Evolutionary conservation across 2,888 invertebrate genomes (phyloP).

Genomic region (Penaeus monodon): DNA sequence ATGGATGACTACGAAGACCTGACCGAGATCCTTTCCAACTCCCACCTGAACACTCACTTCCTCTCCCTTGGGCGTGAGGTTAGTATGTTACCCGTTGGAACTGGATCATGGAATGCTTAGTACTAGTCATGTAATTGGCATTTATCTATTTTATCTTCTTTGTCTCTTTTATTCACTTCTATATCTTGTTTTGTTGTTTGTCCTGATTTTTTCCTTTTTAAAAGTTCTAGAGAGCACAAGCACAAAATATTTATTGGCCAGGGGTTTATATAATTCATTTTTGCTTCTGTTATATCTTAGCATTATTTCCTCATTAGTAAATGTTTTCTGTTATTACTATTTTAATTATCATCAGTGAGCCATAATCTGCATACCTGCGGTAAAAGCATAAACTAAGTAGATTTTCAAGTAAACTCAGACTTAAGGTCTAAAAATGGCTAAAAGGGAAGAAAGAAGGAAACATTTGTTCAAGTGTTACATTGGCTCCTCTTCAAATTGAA

Average conservation of each 20-base stretch:
- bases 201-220: too few relatives aligned
- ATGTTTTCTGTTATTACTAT: not conserved
- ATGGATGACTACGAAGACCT: slow-evolving; percentile 81
- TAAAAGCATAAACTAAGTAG: not conserved
- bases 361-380: not conserved
- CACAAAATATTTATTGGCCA: not conserved
- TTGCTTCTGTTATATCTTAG: not conserved
- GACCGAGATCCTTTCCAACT: slow-evolving; percentile 92
- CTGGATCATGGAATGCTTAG: too few relatives aligned
- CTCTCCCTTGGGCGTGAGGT: slow-evolving; percentile 92
- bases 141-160: not conserved
- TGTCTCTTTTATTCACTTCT: too few relatives aligned
- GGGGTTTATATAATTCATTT: slow-evolving; percentile 11
- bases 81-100: not conserved
- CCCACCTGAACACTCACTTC: slow-evolving; percentile 92
- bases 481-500: not conserved
- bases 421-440: not conserved
- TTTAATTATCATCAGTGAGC: not conserved
- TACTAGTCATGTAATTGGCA: not conserved
- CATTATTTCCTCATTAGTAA: not conserved
- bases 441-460: too few relatives aligned
- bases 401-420: not conserved
- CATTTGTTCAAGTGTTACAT: not conserved
- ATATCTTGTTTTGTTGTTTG: too few relatives aligned
- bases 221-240: too few relatives aligned